Percentiles rank a stretch among this genome's conserved stretches.
Evolutionary conservation across 2,888 invertebrate genomes (phyloP).

Genomic region (Helleia helle): DNA sequence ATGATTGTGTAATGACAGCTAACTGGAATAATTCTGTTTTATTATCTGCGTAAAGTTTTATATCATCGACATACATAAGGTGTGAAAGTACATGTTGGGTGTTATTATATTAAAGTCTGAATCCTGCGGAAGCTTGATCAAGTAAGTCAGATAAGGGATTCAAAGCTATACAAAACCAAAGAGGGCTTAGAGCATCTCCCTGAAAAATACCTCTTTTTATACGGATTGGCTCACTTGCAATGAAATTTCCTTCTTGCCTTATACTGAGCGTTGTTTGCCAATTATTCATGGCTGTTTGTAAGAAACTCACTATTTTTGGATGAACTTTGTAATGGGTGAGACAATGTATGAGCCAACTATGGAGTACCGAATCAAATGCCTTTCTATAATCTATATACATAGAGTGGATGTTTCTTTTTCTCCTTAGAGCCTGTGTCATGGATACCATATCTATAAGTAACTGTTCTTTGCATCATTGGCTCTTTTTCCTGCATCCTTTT

Average conservation of each 20-base stretch:
- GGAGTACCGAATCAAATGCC: constrained; percentile 11
- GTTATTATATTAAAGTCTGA: not conserved
- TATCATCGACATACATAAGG: constrained; percentile 18
- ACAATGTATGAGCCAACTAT: constrained; percentile 1
- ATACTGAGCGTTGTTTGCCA: not conserved
- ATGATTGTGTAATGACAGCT: constrained; percentile 11
- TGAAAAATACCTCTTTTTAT: constrained; percentile 19
- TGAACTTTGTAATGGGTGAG: constrained; percentile 10
- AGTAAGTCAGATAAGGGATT: constrained; percentile 16
- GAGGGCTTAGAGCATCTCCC: constrained; percentile 11
- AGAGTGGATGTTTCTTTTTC: not conserved
- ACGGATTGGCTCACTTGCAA: constrained; percentile 13
- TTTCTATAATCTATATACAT: constrained; percentile 12
- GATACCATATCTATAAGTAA: constrained; percentile 2
- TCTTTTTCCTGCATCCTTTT: no score
- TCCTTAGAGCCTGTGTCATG: not conserved
- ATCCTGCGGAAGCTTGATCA: constrained; percentile 8
- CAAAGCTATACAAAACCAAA: constrained; percentile 19
- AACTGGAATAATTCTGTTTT: constrained; percentile 1
- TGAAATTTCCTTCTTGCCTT: not conserved
- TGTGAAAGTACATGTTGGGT: constrained; percentile 1
- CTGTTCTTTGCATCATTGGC: not conserved
- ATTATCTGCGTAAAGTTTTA: constrained; percentile 14
- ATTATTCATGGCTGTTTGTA: not conserved
- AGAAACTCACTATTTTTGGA: not conserved